Percentiles rank a stretch among this genome's conserved stretches.
Conservation (phyloP, 1,140 invertebrate genomes). For the Aporrectodea caliginosa region DNA sequence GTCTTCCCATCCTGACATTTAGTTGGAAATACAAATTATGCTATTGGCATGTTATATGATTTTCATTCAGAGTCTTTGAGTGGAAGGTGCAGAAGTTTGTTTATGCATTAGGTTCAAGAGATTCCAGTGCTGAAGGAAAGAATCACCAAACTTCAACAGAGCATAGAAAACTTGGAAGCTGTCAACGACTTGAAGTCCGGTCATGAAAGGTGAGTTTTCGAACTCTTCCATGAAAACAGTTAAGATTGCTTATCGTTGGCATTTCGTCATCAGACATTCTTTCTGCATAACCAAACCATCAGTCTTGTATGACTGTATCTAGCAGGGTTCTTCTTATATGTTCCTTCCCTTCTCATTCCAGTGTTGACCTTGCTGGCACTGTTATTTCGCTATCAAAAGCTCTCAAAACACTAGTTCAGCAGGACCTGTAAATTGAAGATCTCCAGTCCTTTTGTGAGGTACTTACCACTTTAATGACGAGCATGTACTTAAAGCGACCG, state of each 20-base stretch:
- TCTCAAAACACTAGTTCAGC: too few species aligned
- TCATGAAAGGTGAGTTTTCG: constrained; percentile 51
- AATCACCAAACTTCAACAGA: constrained; percentile 46
- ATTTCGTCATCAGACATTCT: neutral
- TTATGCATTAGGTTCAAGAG: constrained; percentile 45
- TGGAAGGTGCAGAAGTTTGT: too few species aligned
- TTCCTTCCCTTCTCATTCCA: neutral
- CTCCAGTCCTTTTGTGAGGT: too few species aligned
- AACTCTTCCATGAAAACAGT: constrained; percentile 22
- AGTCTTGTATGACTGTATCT: neutral
- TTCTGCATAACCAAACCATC: neutral
- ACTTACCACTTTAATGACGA: too few species aligned
- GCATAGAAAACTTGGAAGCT: constrained; percentile 53
- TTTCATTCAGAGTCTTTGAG: too few species aligned
- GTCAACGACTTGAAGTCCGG: constrained; percentile 51
- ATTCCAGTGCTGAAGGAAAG: constrained; percentile 46
- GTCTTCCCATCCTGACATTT: neutral
- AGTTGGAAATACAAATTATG: too few species aligned
- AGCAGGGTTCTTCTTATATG: neutral
- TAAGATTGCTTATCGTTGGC: neutral
- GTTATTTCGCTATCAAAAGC: neutral
- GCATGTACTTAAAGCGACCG: too few species aligned
- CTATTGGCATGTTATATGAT: too few species aligned
- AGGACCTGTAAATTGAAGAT: too few species aligned
- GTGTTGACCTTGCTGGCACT: neutral